Conservation (phyloP, 2,888 invertebrate genomes). For the Agrotis ipsilon region DNA sequence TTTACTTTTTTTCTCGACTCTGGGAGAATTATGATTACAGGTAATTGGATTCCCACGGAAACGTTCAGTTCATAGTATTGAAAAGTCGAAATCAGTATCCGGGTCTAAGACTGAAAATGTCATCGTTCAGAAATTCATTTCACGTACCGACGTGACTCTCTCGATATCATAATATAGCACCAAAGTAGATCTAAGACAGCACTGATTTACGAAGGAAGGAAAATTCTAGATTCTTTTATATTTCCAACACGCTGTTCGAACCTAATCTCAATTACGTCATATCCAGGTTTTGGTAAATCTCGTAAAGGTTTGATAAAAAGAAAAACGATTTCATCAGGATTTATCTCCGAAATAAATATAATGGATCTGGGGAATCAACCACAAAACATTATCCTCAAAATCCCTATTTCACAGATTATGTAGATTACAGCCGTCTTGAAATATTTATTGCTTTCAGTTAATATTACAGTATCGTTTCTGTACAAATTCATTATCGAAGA, state of each 20-base stretch:
- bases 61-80: slow-evolving; percentile 10
- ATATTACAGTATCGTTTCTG: slow-evolving; percentile 29
- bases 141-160: slow-evolving; percentile 33
- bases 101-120: neutral
- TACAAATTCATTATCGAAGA: slow-evolving; percentile 39
- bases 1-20: neutral
- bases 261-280: slow-evolving; percentile 24
- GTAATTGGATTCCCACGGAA: slow-evolving; percentile 18
- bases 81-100: neutral
- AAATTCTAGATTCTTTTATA: slow-evolving; percentile 27
- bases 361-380: neutral
- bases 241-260: slow-evolving; percentile 31
- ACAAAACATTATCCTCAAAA: slow-evolving; percentile 2
- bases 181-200: slow-evolving; percentile 10
- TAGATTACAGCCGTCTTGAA: neutral
- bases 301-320: slow-evolving; percentile 19
- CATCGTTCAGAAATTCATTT: slow-evolving; percentile 4
- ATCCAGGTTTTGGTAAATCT: slow-evolving; percentile 13
- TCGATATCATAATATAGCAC: slow-evolving; percentile 12
- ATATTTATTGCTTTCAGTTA: slow-evolving; percentile 31
- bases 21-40: slow-evolving; percentile 21
- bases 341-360: slow-evolving; percentile 24
- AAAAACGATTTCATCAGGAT: neutral
- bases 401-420: slow-evolving; percentile 13
- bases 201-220: slow-evolving; percentile 28